Evolutionary conservation across 2,888 invertebrate genomes (phyloP), one percentile per base, ranked within the genome.

Genomic region (Drosophila atripex): DNA sequence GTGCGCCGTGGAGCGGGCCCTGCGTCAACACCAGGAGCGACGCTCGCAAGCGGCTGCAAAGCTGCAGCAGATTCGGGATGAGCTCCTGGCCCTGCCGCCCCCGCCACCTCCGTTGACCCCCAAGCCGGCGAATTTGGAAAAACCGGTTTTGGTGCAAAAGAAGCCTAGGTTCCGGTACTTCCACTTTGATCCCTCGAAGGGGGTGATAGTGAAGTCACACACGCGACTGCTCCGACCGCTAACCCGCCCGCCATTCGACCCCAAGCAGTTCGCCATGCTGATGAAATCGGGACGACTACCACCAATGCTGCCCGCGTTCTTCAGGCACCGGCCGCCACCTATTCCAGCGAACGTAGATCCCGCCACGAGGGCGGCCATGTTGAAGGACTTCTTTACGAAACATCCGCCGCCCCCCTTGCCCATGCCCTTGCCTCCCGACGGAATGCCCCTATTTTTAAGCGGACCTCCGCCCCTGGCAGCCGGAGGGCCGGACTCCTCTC

Each of bases 171-270:
- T 87, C 78, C 52, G 90, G n/a, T 92, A 89, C 72, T 91, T 90
- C 59, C 92, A 90, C 55, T 91, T 84, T 21, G 91, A 92, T 77
- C 69, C 88, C 0, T 60, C 83, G 2, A 89, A 89, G 6, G 87
- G 89, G 56, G 78, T 87, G 14, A 89, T 91, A 77, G 85, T 89
- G 14, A 85, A 88, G 4, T 89, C 91, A 0, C 88, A 89, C 43
- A 83, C 89, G 11, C 83, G 84, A 7, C 70, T 86, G 0, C 73
- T 89, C 55, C 89, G 90, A 3, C 86, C 88, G 18, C 76, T 85
- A 14, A 35, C 41, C 38, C 90, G 89, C 6, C 86, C 89, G 30
- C 86, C 90, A 1, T 79, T 90, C 3, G 88, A 89, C 77, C 90
- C 89, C 2, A 90, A 89, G 64, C 78, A 80, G 49, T 76, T 89